These are phyloP conservation scores for Cirrhinus mrigala DNA, from an alignment of 2,797 vertebrate genomes.

Conservation along the genomic window DNA sequence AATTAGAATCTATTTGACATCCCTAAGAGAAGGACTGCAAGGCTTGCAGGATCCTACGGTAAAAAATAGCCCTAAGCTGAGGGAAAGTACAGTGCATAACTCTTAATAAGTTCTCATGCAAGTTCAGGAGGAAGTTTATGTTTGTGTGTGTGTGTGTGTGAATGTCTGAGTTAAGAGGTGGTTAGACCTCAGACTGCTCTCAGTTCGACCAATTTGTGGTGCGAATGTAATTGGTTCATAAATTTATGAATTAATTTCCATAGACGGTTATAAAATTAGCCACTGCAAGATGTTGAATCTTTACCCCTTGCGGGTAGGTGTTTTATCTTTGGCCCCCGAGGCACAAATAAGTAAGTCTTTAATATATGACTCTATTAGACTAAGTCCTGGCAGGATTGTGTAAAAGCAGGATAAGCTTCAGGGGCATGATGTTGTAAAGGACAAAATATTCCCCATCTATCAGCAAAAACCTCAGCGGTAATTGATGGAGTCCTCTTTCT, in stretches of 20 bases:
- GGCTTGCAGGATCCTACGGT: constrained; percentile 63
- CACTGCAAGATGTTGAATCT: constrained; percentile 25
- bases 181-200: constrained; percentile 29
- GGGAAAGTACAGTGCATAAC: constrained; percentile 49
- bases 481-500: constrained; percentile 55
- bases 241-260: constrained; percentile 48
- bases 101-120: constrained; percentile 32
- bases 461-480: constrained; percentile 46
- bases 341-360: constrained; percentile 34
- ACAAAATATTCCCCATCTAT: constrained; percentile 56
- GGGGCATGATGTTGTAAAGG: constrained; percentile 46
- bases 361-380: constrained; percentile 45
- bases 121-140: constrained; percentile 35
- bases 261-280: constrained; percentile 28
- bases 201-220: constrained; percentile 28
- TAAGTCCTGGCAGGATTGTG: constrained; percentile 29
- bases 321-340: constrained; percentile 36
- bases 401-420: constrained; percentile 36
- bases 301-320: constrained; percentile 18
- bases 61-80: constrained; percentile 39
- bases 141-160: constrained; percentile 11
- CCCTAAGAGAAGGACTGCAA: constrained; percentile 67
- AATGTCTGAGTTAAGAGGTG: constrained; percentile 1
- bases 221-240: constrained; percentile 48
- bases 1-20: constrained; percentile 76